These are phyloP conservation scores for Notarius quadriscutis DNA, from an alignment of 2,113 vertebrate genomes.

Conservation along the genomic window DNA sequence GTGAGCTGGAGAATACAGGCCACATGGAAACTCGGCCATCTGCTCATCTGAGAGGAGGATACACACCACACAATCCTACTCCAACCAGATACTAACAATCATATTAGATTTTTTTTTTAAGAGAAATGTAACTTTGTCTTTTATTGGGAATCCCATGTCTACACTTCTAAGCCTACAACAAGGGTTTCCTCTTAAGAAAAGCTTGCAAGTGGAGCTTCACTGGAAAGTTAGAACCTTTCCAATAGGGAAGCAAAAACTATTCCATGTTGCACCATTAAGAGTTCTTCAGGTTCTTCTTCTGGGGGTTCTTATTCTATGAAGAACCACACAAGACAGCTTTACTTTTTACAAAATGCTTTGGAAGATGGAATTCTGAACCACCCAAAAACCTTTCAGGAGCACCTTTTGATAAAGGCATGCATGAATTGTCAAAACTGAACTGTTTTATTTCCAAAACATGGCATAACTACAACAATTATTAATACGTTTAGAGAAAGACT, in stretches of 20 bases:
- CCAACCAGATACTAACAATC: background rate
- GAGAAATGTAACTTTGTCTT: background rate
- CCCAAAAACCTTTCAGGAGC: background rate
- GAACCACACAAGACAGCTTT: background rate
- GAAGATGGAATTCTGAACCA: background rate
- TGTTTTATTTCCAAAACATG: background rate
- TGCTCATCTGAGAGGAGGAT: slow-evolving; percentile 72
- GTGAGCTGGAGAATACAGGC: slow-evolving; percentile 80
- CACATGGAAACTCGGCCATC: slow-evolving; percentile 87
- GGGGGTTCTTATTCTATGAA: background rate
- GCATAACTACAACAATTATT: background rate
- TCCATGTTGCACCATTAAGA: background rate
- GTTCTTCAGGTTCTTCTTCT: background rate
- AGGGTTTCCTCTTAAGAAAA: background rate
- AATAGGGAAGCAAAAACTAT: background rate
- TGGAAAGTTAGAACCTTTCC: background rate
- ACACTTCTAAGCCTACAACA: background rate
- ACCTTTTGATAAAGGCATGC: background rate
- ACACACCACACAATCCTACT: background rate
- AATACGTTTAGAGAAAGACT: background rate
- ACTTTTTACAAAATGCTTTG: background rate
- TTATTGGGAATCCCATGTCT: background rate
- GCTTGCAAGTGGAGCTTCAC: background rate
- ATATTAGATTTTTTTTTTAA: background rate
- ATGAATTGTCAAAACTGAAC: background rate